A percentile compares a stretch with the other conserved stretches of the same genome.
phyloP scores from a whole-genome alignment of 37 sponge, comb jelly and placozoan species.

The Chondrosia reniformis region DNA sequence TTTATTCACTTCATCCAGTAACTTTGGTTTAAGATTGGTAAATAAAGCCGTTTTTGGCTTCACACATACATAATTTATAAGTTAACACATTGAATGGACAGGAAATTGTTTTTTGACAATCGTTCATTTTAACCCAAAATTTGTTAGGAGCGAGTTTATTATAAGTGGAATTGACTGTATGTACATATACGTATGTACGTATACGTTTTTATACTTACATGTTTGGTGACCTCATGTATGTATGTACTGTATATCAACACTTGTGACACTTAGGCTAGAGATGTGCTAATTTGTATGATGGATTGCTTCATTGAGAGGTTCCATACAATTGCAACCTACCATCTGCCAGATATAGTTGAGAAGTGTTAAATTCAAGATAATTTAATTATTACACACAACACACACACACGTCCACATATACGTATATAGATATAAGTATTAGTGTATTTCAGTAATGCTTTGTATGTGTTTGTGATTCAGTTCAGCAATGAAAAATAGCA shows the following conservation, averaged over 20 bases:
- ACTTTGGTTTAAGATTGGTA: no score
- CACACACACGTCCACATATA: not conserved
- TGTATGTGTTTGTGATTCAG: no score
- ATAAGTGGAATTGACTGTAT: no score
- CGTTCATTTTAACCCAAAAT: no score
- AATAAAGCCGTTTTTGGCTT: no score
- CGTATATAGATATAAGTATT: not conserved
- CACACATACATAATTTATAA: no score
- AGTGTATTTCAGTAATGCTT: no score
- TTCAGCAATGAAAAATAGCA: no score
- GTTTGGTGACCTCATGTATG: not conserved
- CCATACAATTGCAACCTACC: slow-evolving; percentile 79
- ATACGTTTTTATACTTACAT: not conserved
- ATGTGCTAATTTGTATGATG: slow-evolving; percentile 92
- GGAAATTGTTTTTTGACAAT: no score
- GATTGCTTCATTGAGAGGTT: slow-evolving; percentile 95
- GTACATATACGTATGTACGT: not conserved
- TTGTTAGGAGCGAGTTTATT: no score
- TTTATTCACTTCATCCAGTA: no score
- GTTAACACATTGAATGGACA: no score
- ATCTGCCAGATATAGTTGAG: slow-evolving; percentile 82
- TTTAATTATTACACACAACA: not conserved
- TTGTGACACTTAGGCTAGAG: slow-evolving; percentile 50
- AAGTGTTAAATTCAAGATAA: slow-evolving; percentile 27
- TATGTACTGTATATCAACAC: not conserved